Evolutionary conservation across 2,113 vertebrate species (phyloP).

Genomic region (Fulica atra): DNA sequence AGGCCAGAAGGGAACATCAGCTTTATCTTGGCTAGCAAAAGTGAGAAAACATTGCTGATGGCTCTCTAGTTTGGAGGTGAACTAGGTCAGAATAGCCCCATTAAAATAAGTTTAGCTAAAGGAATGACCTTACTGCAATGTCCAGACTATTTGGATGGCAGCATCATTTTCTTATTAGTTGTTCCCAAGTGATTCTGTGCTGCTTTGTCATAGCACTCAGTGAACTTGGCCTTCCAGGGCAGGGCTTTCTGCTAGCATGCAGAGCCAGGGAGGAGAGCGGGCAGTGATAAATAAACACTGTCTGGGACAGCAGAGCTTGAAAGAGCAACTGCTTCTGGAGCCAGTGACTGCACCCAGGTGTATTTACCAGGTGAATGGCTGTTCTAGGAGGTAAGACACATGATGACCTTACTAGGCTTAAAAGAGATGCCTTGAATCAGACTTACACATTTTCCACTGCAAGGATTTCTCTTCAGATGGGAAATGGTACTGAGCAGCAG

Average conservation of each 20-base stretch:
- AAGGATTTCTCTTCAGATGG: not conserved
- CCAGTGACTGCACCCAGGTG: not conserved
- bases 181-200: not conserved
- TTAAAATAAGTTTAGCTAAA: not conserved
- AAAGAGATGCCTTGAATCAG: not conserved
- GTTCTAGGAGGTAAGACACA: no score
- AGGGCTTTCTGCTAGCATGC: not conserved
- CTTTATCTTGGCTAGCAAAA: not conserved
- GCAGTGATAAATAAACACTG: not conserved
- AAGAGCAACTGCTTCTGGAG: not conserved
- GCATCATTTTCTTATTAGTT: not conserved
- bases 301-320: not conserved
- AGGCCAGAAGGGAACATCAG: not conserved
- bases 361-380: not conserved
- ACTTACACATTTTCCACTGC: not conserved
- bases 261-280: not conserved
- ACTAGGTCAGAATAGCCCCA: not conserved
- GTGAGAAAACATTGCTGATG: not conserved
- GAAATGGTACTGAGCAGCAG: rapidly evolving
- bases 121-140: not conserved
- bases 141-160: not conserved
- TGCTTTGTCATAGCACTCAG: not conserved
- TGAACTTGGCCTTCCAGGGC: not conserved
- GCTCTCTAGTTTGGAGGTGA: not conserved
- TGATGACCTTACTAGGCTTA: not conserved